Evolutionary conservation across 1,140 invertebrate species (phyloP), one percentile per base, ranked within the genome.

Genomic region (Danaus melanippus): DNA sequence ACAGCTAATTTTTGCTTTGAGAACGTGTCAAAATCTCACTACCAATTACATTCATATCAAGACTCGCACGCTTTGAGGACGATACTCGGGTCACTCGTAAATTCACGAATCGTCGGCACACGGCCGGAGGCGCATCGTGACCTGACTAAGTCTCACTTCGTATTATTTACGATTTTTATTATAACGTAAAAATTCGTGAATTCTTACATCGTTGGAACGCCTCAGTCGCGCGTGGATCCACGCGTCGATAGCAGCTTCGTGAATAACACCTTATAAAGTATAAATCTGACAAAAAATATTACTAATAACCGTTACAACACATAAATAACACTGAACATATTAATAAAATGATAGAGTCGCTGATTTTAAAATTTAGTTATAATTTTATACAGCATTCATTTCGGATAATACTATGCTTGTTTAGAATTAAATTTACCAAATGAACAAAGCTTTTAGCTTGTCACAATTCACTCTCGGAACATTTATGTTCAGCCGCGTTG

Each of bases 121-220:
- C 48, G 56, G 69, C 79, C 75, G 55, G 63, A 57, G 78, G 78
- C 81, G 60, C 64, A 64, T 84, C 81, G 81, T 84, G 81, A 84
- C 81, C 76, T 60, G 71, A 63, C 74, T 71, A 58, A 63, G 69
- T 70, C 61, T 76, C 67, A 73, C 68, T 69, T 68, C 64, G 69
- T 62, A 71, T 80, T 83, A 78, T 80, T 76, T 78, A 80, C 74
- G 71, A 80, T 82, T 82, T 84, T 80, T 84, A 84, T 80, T 77
- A 76, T 71, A 71, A 62, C 66, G 74, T 82, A 82, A 84, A 81
- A 84, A 82, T 74, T 73, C 69, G 76, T 75, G 69, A 80, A 79
- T 78, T 73, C 73, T 79, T 79, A 74, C 66, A 50, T 56, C 52
- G 69, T 58, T 56, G 69, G 66, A 76, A 76, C 69, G 79, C 76